phyloP scores from a whole-genome alignment of 1,140 invertebrate species.

The Asbolus verrucosus region DNA sequence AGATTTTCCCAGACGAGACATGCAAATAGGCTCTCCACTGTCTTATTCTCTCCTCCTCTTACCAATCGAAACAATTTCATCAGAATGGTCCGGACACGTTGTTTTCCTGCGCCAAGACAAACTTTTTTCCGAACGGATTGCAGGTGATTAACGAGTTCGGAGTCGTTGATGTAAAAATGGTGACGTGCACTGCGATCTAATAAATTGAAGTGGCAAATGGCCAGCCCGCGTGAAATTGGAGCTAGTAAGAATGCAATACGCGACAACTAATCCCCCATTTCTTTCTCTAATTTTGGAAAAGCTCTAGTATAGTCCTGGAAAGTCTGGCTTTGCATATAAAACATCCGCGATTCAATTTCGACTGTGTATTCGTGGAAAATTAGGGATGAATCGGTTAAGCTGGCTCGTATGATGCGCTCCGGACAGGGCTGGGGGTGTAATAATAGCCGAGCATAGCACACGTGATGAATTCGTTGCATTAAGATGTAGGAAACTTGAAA shows the following conservation, averaged over 20 bases:
- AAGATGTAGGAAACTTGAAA: slow-evolving; percentile 56
- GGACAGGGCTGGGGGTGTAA: slow-evolving; percentile 34
- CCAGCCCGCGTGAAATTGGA: slow-evolving; percentile 58
- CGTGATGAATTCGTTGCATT: slow-evolving; percentile 57
- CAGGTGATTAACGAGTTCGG: slow-evolving; percentile 36
- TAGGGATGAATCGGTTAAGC: slow-evolving; percentile 34
- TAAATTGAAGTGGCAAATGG: slow-evolving; percentile 52
- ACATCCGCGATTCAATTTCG: slow-evolving; percentile 58
- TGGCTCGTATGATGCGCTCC: slow-evolving; percentile 11
- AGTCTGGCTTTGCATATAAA: slow-evolving; percentile 60
- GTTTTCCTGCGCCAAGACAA: slow-evolving; percentile 7
- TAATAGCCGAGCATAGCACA: slow-evolving; percentile 47
- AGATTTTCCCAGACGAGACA: slow-evolving; percentile 29
- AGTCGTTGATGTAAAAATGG: slow-evolving; percentile 34
- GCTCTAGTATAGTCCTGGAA: slow-evolving; percentile 53
- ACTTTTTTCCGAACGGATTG: background rate
- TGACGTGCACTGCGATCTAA: slow-evolving; percentile 38
- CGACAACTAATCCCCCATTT: slow-evolving; percentile 60
- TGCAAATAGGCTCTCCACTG: slow-evolving; percentile 12
- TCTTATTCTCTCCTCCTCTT: background rate
- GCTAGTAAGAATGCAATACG: slow-evolving; percentile 57
- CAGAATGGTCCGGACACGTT: background rate
- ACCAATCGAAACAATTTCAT: background rate
- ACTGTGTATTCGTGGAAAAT: slow-evolving; percentile 44
- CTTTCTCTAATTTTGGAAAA: slow-evolving; percentile 59